These are phyloP conservation scores for Tillus elongatus DNA, from an alignment of 2,888 invertebrate genomes.

Conservation along the genomic window DNA sequence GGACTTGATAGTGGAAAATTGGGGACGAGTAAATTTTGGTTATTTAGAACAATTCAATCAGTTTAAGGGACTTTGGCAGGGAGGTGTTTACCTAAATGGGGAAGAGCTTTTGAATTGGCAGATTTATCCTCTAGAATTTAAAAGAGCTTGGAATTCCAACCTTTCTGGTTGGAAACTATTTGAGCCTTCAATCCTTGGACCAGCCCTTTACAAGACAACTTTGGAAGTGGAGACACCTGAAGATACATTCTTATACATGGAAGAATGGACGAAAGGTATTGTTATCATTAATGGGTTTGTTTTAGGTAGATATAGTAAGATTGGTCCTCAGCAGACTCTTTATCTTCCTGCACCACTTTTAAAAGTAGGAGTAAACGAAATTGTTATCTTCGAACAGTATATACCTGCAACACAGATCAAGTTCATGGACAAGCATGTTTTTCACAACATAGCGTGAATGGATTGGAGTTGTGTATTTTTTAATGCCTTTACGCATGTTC, in stretches of 20 bases:
- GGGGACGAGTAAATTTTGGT: conserved; percentile 64
- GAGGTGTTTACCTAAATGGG: conserved; percentile 41
- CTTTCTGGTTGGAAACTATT: conserved; percentile 30
- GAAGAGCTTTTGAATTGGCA: conserved; percentile 37
- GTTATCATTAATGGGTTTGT: conserved; percentile 1
- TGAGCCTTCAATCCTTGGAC: conserved; percentile 37
- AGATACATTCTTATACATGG: not conserved
- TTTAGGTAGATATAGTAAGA: conserved; percentile 39
- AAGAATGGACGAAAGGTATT: not conserved
- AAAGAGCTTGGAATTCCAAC: conserved; percentile 36
- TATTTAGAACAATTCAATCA: conserved; percentile 39
- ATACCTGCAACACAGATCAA: conserved; percentile 22
- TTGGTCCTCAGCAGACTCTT: conserved; percentile 74
- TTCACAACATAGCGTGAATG: no score
- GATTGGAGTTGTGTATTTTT: no score
- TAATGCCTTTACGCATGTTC: no score
- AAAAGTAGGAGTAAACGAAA: conserved; percentile 42
- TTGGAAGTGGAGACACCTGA: conserved; percentile 38
- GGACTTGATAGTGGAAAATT: conserved; percentile 57
- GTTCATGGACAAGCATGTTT: conserved; percentile 29
- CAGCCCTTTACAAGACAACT: conserved; percentile 48
- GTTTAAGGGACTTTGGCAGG: conserved; percentile 40
- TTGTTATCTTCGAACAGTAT: conserved; percentile 39
- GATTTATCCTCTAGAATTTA: conserved; percentile 44
- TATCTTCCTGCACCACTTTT: conserved; percentile 74